Evolutionary conservation across 1,140 invertebrate species (phyloP), one percentile per base, ranked within the genome.

Genomic region (Bombus difficillimus): DNA sequence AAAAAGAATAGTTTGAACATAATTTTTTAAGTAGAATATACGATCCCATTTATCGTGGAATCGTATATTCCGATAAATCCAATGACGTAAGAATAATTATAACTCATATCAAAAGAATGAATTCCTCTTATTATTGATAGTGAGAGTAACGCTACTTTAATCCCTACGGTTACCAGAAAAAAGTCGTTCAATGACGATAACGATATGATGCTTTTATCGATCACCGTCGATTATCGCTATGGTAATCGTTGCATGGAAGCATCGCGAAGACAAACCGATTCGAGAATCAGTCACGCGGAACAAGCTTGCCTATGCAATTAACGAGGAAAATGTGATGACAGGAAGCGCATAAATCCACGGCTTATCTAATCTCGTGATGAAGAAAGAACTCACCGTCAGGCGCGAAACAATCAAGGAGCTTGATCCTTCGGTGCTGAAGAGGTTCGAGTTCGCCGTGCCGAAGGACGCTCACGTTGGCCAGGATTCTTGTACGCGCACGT

Each of bases 381-480:
- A 83, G 72, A 85, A 87, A 75, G 62, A 59, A 91, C 94, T 95
- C 92, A 95, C 95, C 94, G 88, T 93, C 87, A 90, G 91, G 89
- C 92, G 92, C 92, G 92, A 93, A 90, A 94, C 92, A 92, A 92
- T 93, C 90, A 92, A 93, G 91, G 92, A 92, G 91, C 90, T 87
- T 92, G 93, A 94, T 93, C 94, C 92, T 93, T 92, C 85, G 91
- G 90, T 89, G 87, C 90, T 92, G 93, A 88, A 91, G 92, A 93
- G 89, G 91, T 93, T 92, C 90, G 92, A 92, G 91, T 93, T 92
- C 91, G 91, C 91, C 90, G 91, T 92, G 86, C 89, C 90, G 85
- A 91, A 92, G 93, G 90, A 88, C 88, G 94, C 94, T 95, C 95
- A 95, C 95, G 95, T 95, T 88, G 95, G 94, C 95, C 95, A 95